Evolutionary conservation across 2,113 vertebrate species (phyloP), one percentile per base, ranked within the genome.

Genomic region (Rhadina sibilatrix): DNA sequence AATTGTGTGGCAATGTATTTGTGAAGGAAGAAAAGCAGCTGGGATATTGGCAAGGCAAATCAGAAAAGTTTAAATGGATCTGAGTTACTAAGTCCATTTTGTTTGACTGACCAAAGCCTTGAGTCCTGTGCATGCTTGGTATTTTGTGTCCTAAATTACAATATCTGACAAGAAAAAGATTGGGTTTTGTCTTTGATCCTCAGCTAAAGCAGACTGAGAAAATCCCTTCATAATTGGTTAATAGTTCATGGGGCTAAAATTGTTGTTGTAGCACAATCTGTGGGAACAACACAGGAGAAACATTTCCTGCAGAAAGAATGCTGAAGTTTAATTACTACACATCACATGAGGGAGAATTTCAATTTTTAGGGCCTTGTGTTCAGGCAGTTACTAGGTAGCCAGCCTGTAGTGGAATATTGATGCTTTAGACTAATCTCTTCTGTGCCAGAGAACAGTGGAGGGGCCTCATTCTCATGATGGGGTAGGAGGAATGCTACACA

Each of bases 291-390:
- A 91, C 63, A 56, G 72, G 88, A 95, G 94, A 78, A 96, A 83
- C 64, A 64, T 74, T 97, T 97, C 92, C 83, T 93, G 89, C 96
- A 66, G 81, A 94, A 98, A 96, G 98, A 99, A 99, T 99, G 98
- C 89, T 61, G 97, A 85, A 96, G 96, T 98, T 99, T 99, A 99
- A 99, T 99, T 98, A 99, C 97, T 46, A 6, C 53, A 71, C 97
- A 87, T 97, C 9, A 96, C 96, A 75, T 49, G 94, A 96, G 98
- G 97, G 97, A 91, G 96, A 91, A 94, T 97, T 97, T 96, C 98
- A 98, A 98, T 98, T 97, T 98, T 96, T 97, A 77, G 94, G 95
- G 97, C 93, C 71, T 92, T 54, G 85, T 96, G 80, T 89, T 90
- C 92, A 93, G 93, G 96, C 96, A 93, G 97, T 96, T 97, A 95